Evolutionary conservation across 2,113 vertebrate genomes (phyloP), one percentile per base, ranked within the genome.

Genomic region (Condylura cristata): DNA sequence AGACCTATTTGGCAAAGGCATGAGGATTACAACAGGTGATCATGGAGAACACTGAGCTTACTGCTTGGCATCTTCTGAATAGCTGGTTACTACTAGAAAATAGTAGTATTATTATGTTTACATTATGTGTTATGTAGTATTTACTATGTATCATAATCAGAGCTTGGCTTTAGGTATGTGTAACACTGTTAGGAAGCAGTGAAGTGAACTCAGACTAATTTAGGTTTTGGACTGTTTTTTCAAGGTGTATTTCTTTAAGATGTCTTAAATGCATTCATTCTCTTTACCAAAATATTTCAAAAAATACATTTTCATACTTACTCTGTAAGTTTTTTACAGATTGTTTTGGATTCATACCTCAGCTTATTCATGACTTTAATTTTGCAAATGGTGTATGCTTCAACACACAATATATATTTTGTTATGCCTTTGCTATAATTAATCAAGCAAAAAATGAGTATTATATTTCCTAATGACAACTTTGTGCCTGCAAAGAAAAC

Each of bases 381-480:
- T 96, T 46, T 89, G 72, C 84, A 91, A 84, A 76, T 91, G 78
- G 32, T 92, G 48, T 74, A 81, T 90, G 20, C 60, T 97, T 76
- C 78, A 89, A 76, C 28, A 83, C 24, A 66, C 56, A 56, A 20
- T 89, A 44, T 93, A 76, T n/a, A 90, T 51, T 80, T 95, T 90
- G n/a, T 46, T 89, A 46, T 44, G 41, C 86, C 60, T 95, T 72
- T 93, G 39, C 85, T 93, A 37, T 78, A 95, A 92, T 74, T 58
- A 97, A 96, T 96, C 65, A 96, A 97, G 95, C 96, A 97, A 97
- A 97, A 89, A 91, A 92, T 70, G 61, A 84, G 61, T 95, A 84
- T 97, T 96, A 75, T 97, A 68, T 96, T 97, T 98, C 79, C 94
- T 95, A 94, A 96, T 95, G 92, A 95, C 89, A 94, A 93, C 61